Conservation (phyloP, 2,888 invertebrate genomes). For the Anthophora plumipes region DNA sequence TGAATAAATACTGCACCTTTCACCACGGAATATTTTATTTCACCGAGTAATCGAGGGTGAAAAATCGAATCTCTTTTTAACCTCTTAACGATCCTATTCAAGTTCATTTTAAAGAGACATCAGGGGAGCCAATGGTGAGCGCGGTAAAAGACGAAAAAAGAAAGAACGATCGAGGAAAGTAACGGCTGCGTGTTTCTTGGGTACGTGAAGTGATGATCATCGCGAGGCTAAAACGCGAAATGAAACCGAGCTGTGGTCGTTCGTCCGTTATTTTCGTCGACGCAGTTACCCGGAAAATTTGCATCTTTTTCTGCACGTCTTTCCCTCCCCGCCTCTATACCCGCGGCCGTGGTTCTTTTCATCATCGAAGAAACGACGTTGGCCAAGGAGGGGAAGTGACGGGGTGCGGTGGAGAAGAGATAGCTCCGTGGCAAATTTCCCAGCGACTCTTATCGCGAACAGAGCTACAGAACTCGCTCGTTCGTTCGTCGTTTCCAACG, state of each 20-base stretch:
- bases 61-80: neutral
- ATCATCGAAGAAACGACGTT: slow-evolving; percentile 31
- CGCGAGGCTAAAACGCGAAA: slow-evolving; percentile 11
- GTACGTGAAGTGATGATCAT: slow-evolving; percentile 13
- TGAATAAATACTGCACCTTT: too few species aligned
- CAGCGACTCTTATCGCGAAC: slow-evolving; percentile 50
- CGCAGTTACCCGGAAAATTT: slow-evolving; percentile 57
- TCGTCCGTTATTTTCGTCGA: slow-evolving; percentile 46
- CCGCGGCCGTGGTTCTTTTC: slow-evolving; percentile 28
- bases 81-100: neutral
- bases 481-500: slow-evolving; percentile 38
- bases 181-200: neutral
- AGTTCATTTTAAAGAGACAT: neutral
- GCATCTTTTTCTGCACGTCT: slow-evolving; percentile 51
- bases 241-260: slow-evolving; percentile 48
- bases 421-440: slow-evolving; percentile 49
- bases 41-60: neutral
- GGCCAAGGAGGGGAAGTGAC: neutral
- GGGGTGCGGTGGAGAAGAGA: slow-evolving; percentile 7
- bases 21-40: neutral
- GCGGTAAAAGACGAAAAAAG: too few species aligned
- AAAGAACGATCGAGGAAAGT: neutral
- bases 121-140: too few species aligned
- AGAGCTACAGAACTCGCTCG: slow-evolving; percentile 18
- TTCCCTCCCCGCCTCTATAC: too few species aligned